Evolutionary conservation across 2,113 vertebrate genomes (phyloP).

Genomic region (Takifugu bimaculatus): DNA sequence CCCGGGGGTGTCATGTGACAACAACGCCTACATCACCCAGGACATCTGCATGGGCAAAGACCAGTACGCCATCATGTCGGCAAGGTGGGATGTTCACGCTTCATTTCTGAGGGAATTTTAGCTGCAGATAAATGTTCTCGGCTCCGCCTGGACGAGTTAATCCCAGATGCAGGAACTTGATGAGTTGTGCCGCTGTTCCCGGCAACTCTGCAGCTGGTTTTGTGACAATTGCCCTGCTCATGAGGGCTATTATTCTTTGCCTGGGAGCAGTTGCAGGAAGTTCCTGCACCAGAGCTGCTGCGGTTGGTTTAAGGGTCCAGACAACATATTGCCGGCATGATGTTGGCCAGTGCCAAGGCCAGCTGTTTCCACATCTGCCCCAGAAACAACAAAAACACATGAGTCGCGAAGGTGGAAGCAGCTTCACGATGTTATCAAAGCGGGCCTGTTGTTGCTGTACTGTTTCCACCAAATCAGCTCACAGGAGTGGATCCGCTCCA

Average conservation of each 20-base stretch:
- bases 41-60: constrained; percentile 92
- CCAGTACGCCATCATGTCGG: constrained; percentile 89
- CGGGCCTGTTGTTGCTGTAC: no score
- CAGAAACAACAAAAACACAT: no score
- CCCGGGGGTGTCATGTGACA: constrained; percentile 87
- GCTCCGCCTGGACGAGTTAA: background rate
- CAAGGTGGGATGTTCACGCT: constrained; percentile 62
- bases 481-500: no score
- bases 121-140: background rate
- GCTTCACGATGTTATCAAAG: no score
- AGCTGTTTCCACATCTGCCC: background rate
- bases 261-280: background rate
- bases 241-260: background rate
- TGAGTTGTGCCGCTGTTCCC: no score
- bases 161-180: no score
- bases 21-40: constrained; percentile 90
- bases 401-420: no score
- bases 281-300: background rate
- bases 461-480: no score
- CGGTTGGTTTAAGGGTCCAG: background rate
- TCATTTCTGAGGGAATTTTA: no score
- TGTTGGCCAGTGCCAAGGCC: background rate
- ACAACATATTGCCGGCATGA: no score
- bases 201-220: background rate
- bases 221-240: background rate